A percentile compares a stretch with the other conserved stretches of the same genome.
phyloP scores from a whole-genome alignment of 1,140 invertebrate species.

The Drosophila sturtevanti region DNA sequence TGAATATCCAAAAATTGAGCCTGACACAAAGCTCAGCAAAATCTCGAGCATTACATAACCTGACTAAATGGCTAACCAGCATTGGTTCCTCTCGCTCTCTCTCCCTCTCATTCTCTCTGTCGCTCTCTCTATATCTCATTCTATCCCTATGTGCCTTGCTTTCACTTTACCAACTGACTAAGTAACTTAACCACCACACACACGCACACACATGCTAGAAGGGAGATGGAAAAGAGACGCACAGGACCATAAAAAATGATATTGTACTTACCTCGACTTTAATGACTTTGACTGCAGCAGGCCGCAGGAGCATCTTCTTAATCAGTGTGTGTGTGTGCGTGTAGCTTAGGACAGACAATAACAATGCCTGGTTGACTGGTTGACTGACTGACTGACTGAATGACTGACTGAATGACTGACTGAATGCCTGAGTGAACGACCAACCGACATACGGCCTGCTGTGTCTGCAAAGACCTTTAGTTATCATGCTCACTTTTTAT shows the following conservation, averaged over 20 bases:
- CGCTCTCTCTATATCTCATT: too few species aligned
- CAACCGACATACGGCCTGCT: slow-evolving; percentile 28
- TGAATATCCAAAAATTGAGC: slow-evolving; percentile 74
- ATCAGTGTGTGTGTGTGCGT: slow-evolving; percentile 55
- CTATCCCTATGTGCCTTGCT: neutral
- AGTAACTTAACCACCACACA: slow-evolving; percentile 12
- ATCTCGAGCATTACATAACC: slow-evolving; percentile 75
- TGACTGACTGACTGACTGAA: slow-evolving; percentile 12
- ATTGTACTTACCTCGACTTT: slow-evolving; percentile 72
- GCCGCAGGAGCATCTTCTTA: slow-evolving; percentile 44
- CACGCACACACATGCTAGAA: neutral
- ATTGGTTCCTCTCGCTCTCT: neutral
- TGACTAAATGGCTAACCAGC: slow-evolving; percentile 71
- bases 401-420: slow-evolving; percentile 31
- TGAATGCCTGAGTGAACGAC: slow-evolving; percentile 6
- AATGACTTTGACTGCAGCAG: slow-evolving; percentile 67
- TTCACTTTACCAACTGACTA: neutral
- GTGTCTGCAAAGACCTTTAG: slow-evolving; percentile 65
- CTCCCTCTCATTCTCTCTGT: too few species aligned
- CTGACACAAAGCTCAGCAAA: slow-evolving; percentile 71
- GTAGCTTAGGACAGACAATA: slow-evolving; percentile 68
- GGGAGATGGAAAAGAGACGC: slow-evolving; percentile 1
- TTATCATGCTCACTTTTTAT: slow-evolving; percentile 78
- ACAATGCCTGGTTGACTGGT: slow-evolving; percentile 50
- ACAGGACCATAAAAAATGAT: slow-evolving; percentile 71